These are phyloP conservation scores for Heliornis fulica DNA, from an alignment of 2,113 vertebrate species.

Conservation along the genomic window DNA sequence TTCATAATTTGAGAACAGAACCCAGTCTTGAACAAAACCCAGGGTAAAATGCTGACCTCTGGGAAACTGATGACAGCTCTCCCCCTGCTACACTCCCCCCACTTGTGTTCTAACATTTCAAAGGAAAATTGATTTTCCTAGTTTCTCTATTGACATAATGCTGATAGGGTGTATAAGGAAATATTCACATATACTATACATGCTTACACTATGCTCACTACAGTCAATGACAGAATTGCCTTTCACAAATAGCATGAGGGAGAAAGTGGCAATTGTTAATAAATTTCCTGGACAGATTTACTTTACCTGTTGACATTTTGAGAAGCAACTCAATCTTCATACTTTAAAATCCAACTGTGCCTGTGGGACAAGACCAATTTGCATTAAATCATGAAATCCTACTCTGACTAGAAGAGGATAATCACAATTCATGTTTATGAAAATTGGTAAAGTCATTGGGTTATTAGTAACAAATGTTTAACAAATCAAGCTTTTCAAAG, in stretches of 20 bases:
- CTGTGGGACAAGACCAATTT: neutral
- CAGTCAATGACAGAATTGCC: neutral
- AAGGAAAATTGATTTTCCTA: constrained; percentile 30
- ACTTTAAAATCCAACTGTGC: constrained; percentile 9
- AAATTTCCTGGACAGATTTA: constrained; percentile 19
- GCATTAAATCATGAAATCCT: neutral
- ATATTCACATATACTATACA: neutral
- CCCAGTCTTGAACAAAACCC: neutral
- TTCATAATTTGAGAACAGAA: neutral
- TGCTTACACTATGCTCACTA: neutral
- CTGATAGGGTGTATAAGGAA: constrained; percentile 3
- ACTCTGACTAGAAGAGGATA: neutral
- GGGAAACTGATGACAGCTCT: constrained; percentile 13
- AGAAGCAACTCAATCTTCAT: constrained; percentile 4
- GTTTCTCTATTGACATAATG: neutral
- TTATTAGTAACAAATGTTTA: constrained; percentile 66
- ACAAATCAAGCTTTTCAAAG: constrained; percentile 7
- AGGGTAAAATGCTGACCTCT: neutral
- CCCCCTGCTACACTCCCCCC: neutral
- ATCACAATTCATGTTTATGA: constrained; percentile 16
- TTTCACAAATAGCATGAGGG: neutral
- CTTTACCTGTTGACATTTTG: constrained; percentile 46
- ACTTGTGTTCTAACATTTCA: constrained; percentile 12
- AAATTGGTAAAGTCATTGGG: neutral
- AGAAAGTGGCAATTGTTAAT: constrained; percentile 47